Conservation (phyloP, 2,797 vertebrate species). For the Remorina albescens region DNA sequence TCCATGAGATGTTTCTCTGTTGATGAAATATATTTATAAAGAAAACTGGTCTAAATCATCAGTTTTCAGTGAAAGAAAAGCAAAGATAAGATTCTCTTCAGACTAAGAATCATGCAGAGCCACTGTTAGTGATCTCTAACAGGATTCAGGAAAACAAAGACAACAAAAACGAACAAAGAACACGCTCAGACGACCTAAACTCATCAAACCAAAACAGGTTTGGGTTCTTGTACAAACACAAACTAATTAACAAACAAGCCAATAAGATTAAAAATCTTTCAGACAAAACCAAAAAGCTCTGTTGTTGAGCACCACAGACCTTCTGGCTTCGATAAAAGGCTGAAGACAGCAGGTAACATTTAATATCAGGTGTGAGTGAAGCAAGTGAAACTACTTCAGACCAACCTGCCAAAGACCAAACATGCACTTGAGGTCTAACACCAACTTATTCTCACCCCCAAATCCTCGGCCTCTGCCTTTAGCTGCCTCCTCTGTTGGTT, state of each 20-base stretch:
- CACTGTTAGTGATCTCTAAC: neutral
- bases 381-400: neutral
- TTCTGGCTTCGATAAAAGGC: neutral
- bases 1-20: neutral
- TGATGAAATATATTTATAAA: neutral
- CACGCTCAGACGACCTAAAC: neutral
- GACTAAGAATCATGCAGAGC: neutral
- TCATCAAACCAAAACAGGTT: neutral
- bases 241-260: neutral
- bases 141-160: constrained; percentile 7
- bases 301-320: neutral
- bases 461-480: constrained; percentile 90
- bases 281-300: neutral
- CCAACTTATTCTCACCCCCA: constrained; percentile 86
- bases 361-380: neutral
- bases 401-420: neutral
- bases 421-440: neutral
- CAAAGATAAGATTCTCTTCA: constrained; percentile 5
- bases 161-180: neutral
- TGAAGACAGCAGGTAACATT: neutral
- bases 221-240: neutral
- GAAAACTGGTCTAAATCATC: neutral
- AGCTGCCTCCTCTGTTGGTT: constrained; percentile 90
- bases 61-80: constrained; percentile 7
- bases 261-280: neutral